phyloP scores from a whole-genome alignment of 2,113 vertebrate species.

The Hydrochoerus hydrochaeris region DNA sequence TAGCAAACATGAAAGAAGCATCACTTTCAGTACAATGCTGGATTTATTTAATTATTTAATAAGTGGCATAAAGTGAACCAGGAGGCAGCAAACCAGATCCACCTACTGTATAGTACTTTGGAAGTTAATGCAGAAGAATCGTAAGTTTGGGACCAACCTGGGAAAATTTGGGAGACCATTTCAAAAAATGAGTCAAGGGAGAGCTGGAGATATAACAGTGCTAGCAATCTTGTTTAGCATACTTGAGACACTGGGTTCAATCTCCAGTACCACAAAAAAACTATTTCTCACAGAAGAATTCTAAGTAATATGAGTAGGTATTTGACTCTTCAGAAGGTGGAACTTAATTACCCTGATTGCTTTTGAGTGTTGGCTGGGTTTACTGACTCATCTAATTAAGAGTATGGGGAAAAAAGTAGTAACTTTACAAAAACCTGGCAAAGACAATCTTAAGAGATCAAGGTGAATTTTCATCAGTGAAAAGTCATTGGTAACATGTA shows the following conservation, averaged over 20 bases:
- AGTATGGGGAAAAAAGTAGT: neutral
- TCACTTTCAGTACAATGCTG: neutral
- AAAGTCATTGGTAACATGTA: neutral
- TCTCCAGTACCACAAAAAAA: neutral
- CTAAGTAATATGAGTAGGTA: neutral
- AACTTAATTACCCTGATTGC: neutral
- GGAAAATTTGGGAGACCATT: neutral
- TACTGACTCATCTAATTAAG: neutral
- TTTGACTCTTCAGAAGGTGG: neutral
- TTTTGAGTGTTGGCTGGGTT: neutral
- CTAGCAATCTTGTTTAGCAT: neutral
- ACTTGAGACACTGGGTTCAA: neutral
- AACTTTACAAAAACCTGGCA: neutral
- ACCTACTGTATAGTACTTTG: neutral
- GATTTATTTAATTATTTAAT: neutral
- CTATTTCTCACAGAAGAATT: slow-evolving; percentile 43
- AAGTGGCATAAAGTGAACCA: slow-evolving; percentile 26
- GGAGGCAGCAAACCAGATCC: neutral
- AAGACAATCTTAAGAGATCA: neutral
- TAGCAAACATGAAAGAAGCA: neutral
- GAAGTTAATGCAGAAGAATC: neutral
- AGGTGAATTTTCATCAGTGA: neutral
- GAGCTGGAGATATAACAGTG: neutral
- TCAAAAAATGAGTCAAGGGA: neutral
- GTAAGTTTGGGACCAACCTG: neutral